Evolutionary conservation across 2,888 invertebrate genomes (phyloP), one percentile per base, ranked within the genome.

Genomic region (Drosophila melanosoma): DNA sequence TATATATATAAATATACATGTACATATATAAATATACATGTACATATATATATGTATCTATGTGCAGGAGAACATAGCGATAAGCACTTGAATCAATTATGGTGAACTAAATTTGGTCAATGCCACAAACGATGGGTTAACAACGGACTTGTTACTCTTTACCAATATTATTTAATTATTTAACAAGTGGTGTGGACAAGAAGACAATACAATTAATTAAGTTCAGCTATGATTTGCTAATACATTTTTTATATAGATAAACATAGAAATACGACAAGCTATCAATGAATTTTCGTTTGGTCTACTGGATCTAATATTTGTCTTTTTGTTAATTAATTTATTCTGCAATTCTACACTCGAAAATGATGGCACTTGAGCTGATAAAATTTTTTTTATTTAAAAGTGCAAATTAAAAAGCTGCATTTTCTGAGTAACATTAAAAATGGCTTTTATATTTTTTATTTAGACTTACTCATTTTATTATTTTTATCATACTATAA

Each of bases 61-160:
- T 38, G 29, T 56, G 38, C 79, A 45, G 40, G 45, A 35, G 40
- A 64, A 57, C 52, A 64, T 60, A 54, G 65, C 69, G 87, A 83
- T 83, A 83, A 83, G 82, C 40, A 11, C 59, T 64, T 53, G 72
- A 69, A 76, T 80, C 73, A 86, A 81, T 84, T 86, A 78, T 56
- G 69, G 81, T 73, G 51, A 32, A 78, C 65, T 74, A 48, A 83
- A 87, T 60, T 87, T 85, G 82, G 87, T 82, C 83, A 83, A 80
- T 87, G 85, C 58, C 79, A 66, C 32, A 26, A 33, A 17, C 32
- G 17, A 53, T 35, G 20, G 17, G 45, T 45, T 45, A 45, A 45
- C 45, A 45, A 23, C 45, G 23, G 15, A 45, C 45, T 45, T 45
- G 8, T 23, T 15, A 45, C 45, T 23, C 45, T 23, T 23, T 23